Evolutionary conservation across 35 echinoderm and acorn worm species (phyloP).

Genomic region (Acanthaster planci): DNA sequence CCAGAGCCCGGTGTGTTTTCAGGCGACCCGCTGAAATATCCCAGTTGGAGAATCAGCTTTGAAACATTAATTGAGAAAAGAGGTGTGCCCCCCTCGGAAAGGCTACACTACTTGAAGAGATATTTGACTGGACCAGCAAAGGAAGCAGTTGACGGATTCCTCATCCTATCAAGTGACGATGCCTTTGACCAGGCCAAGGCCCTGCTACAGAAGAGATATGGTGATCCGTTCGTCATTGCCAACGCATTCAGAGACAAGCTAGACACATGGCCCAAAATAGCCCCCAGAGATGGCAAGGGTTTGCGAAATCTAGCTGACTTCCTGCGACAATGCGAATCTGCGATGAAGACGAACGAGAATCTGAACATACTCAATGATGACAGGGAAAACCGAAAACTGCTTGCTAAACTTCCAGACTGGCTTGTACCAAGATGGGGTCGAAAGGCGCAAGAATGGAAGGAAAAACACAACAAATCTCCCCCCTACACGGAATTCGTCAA

Average conservation of each 20-base stretch:
- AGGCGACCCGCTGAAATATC: conserved; percentile 68
- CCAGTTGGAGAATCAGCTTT: conserved; percentile 47
- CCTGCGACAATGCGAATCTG: conserved; percentile 38
- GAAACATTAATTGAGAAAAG: conserved; percentile 50
- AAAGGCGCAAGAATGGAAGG: conserved; percentile 21
- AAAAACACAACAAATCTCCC: conserved; percentile 33
- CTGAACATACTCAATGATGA: conserved; percentile 59
- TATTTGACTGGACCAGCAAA: conserved; percentile 55
- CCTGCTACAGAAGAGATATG: conserved; percentile 56
- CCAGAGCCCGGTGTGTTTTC: conserved; percentile 73
- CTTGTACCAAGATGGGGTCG: conserved; percentile 50
- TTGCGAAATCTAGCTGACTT: conserved; percentile 68
- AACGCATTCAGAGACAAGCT: conserved; percentile 65
- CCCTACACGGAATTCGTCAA: conserved; percentile 46
- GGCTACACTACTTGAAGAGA: conserved; percentile 60
- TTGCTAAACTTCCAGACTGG: conserved; percentile 69
- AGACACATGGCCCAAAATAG: conserved; percentile 55
- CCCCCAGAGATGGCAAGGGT: conserved; percentile 41
- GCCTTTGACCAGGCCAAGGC: conserved; percentile 53
- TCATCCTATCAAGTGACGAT: conserved; percentile 48
- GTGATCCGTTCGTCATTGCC: conserved; percentile 56
- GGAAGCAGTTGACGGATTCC: conserved; percentile 56
- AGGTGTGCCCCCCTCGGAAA: conserved; percentile 40
- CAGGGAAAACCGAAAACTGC: conserved; percentile 61
- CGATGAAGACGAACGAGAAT: conserved; percentile 24